phyloP scores from a whole-genome alignment of 2,113 vertebrate genomes.

The Sialia sialis region DNA sequence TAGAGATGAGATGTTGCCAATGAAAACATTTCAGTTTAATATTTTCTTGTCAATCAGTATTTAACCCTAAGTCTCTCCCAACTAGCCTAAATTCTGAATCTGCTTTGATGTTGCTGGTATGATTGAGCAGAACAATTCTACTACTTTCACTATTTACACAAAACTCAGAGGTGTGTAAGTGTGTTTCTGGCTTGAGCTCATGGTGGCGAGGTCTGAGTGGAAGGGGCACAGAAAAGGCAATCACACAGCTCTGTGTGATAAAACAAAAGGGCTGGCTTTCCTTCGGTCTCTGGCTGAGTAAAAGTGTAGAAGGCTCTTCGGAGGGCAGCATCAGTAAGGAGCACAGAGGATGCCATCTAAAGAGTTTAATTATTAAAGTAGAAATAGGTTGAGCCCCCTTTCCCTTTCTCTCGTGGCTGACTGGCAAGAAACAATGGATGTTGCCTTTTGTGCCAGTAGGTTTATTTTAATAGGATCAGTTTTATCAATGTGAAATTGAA shows the following conservation, averaged over 20 bases:
- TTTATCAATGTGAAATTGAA: slow-evolving; percentile 15
- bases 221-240: background rate
- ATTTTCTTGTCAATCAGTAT: background rate
- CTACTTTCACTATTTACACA: background rate
- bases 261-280: background rate
- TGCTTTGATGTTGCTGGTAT: background rate
- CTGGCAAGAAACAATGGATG: background rate
- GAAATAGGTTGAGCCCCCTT: background rate
- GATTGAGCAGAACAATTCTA: background rate
- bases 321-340: rapidly evolving
- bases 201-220: background rate
- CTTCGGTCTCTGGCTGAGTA: background rate
- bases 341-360: background rate
- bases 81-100: background rate
- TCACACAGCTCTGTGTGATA: background rate
- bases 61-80: background rate
- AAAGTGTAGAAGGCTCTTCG: background rate
- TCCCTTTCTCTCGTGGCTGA: background rate
- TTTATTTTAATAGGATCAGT: slow-evolving; percentile 45
- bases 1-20: background rate
- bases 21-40: background rate
- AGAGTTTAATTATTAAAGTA: background rate
- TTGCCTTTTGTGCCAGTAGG: background rate
- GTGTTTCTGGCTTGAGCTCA: background rate
- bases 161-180: background rate